A percentile compares a stretch with the other conserved stretches of the same genome.
Conservation (phyloP, 2,888 invertebrate genomes). For the Dolomedes plantarius region DNA sequence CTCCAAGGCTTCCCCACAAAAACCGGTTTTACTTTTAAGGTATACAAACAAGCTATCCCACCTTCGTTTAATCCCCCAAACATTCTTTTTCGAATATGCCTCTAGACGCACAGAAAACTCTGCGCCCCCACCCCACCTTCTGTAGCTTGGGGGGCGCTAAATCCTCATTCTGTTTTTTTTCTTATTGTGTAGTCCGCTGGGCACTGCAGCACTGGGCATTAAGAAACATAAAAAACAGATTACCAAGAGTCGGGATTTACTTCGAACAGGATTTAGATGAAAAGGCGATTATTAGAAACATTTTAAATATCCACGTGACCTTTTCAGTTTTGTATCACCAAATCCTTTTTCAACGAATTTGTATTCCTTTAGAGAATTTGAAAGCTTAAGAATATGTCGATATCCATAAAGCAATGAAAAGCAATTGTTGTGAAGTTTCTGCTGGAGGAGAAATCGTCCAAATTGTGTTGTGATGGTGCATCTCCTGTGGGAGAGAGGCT, state of each 20-base stretch:
- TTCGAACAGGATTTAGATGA: slow-evolving; percentile 65
- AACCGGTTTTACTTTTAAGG: slow-evolving; percentile 61
- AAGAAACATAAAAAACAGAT: slow-evolving; percentile 69
- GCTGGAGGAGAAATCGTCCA: not conserved
- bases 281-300: slow-evolving; percentile 71
- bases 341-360: slow-evolving; percentile 63
- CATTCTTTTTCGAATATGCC: slow-evolving; percentile 41
- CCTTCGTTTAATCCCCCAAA: slow-evolving; percentile 56
- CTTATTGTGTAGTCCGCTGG: slow-evolving; percentile 50
- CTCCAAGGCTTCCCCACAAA: slow-evolving; percentile 37
- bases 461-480: not conserved
- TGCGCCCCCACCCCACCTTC: slow-evolving; percentile 15
- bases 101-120: slow-evolving; percentile 23
- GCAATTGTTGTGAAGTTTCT: slow-evolving; percentile 17
- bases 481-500: not conserved
- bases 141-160: slow-evolving; percentile 28
- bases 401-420: slow-evolving; percentile 23
- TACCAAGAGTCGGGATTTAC: slow-evolving; percentile 64
- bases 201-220: slow-evolving; percentile 58
- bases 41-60: slow-evolving; percentile 68
- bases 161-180: slow-evolving; percentile 52
- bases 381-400: slow-evolving; percentile 52
- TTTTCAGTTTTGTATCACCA: slow-evolving; percentile 44
- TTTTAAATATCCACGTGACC: slow-evolving; percentile 71
- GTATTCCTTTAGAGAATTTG: slow-evolving; percentile 55